A percentile compares a stretch with the other conserved stretches of the same genome.
These are phyloP conservation scores for Maniola jurtina DNA, from an alignment of 1,140 invertebrate genomes.

Conservation along the genomic window DNA sequence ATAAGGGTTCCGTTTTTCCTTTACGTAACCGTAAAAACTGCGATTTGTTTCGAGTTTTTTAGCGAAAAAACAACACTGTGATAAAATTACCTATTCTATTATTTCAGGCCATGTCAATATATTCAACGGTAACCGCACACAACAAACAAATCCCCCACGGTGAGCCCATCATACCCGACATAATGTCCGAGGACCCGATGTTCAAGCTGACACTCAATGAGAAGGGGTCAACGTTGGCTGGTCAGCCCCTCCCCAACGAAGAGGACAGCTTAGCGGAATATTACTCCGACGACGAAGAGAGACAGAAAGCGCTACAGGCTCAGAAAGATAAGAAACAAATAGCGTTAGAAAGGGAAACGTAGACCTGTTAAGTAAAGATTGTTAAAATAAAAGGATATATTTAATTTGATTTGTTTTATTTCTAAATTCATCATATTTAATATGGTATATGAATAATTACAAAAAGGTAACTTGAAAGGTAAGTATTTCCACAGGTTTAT, in stretches of 20 bases:
- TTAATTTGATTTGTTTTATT: conserved; percentile 26
- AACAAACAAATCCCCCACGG: conserved; percentile 45
- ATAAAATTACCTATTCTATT: neutral
- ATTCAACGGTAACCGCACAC: conserved; percentile 81
- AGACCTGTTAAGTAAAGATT: conserved; percentile 48
- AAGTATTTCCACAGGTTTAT: no score
- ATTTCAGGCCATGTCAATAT: conserved; percentile 84
- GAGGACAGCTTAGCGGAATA: conserved; percentile 69
- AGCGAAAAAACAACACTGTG: neutral
- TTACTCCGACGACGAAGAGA: conserved; percentile 75
- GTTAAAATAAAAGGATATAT: conserved; percentile 46
- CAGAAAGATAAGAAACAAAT: conserved; percentile 59
- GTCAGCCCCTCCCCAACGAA: conserved; percentile 42
- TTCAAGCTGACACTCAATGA: conserved; percentile 58
- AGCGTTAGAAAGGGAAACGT: conserved; percentile 56
- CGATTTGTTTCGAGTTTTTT: no score
- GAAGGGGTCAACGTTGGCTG: conserved; percentile 55
- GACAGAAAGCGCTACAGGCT: conserved; percentile 56
- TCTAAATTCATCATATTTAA: neutral
- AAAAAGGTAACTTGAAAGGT: no score
- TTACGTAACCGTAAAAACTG: no score
- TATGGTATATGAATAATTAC: no score
- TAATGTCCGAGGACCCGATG: conserved; percentile 54
- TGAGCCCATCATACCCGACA: conserved; percentile 45
- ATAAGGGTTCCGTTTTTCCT: no score